A percentile compares a stretch with the other conserved stretches of the same genome.
Conservation (phyloP, 1,140 invertebrate genomes). For the Zaprionus taronus region DNA sequence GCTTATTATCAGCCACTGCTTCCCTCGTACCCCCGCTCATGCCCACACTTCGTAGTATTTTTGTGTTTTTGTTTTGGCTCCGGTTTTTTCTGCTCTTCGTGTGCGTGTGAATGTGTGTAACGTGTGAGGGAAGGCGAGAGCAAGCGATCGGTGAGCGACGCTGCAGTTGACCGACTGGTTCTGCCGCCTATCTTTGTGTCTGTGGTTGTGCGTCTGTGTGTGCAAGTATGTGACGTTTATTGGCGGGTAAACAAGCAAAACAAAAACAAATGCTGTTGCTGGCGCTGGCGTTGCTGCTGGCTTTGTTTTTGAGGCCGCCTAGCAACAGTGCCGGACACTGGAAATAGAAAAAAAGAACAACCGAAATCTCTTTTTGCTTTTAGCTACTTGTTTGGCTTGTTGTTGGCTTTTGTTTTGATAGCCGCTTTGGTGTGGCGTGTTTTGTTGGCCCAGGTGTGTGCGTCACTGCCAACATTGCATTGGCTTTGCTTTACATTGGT, state of each 20-base stretch:
- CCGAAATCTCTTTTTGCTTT: constrained; percentile 47
- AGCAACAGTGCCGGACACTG: constrained; percentile 45
- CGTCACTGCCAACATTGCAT: constrained; percentile 19
- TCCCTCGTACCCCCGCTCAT: neutral
- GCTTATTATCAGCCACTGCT: constrained; percentile 27
- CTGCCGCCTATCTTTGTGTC: constrained; percentile 27
- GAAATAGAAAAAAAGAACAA: constrained; percentile 19
- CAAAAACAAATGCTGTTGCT: constrained; percentile 57
- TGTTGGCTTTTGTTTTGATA: constrained; percentile 75
- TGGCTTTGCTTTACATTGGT: constrained; percentile 12
- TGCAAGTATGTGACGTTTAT: constrained; percentile 30
- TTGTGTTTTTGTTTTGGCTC: constrained; percentile 77
- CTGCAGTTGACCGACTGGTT: constrained; percentile 64
- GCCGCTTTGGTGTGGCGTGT: constrained; percentile 63
- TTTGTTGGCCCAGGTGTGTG: constrained; percentile 28
- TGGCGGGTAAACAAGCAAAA: constrained; percentile 32
- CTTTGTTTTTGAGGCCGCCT: constrained; percentile 68
- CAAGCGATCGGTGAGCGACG: constrained; percentile 32
- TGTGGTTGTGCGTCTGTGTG: constrained; percentile 20
- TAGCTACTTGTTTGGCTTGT: constrained; percentile 59
- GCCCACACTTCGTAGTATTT: constrained; percentile 54
- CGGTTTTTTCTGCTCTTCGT: constrained; percentile 48
- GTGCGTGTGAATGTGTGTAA: constrained; percentile 13
- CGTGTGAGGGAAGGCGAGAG: neutral
- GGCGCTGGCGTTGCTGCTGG: constrained; percentile 42